These are phyloP conservation scores for Corythornis leucogaster DNA, from an alignment of 2,797 vertebrate species.

Conservation along the genomic window DNA sequence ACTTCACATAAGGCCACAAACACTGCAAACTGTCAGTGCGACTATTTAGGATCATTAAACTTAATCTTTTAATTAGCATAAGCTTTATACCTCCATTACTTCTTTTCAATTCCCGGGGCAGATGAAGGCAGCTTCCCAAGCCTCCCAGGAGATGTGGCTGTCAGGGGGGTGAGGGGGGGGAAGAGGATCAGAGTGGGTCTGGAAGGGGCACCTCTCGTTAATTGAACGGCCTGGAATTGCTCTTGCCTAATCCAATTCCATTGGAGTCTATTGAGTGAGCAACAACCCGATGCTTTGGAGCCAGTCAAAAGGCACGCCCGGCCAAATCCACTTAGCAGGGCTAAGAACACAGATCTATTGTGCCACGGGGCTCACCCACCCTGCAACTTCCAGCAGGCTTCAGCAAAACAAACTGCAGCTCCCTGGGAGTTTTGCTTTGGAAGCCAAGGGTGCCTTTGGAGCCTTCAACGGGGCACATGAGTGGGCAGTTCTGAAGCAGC, in stretches of 20 bases:
- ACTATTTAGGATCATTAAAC: slow-evolving; percentile 43
- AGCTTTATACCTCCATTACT: slow-evolving; percentile 19
- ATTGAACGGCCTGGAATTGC: neutral
- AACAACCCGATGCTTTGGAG: neutral
- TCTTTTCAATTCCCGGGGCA: slow-evolving; percentile 1
- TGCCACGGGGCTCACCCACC: neutral
- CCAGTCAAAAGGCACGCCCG: neutral
- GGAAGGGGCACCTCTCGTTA: neutral
- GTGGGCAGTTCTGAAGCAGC: neutral
- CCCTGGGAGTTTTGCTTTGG: neutral
- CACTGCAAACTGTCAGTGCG: slow-evolving; percentile 28
- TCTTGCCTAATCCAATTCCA: neutral
- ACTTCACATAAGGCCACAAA: slow-evolving; percentile 62
- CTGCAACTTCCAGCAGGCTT: neutral
- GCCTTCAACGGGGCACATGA: neutral
- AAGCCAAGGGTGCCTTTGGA: neutral
- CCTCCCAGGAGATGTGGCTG: neutral
- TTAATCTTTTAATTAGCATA: slow-evolving; percentile 54
- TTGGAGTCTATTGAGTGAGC: neutral
- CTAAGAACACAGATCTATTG: neutral
- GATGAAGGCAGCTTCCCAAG: slow-evolving; percentile 10
- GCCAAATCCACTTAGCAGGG: neutral
- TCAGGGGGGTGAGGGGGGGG: no score
- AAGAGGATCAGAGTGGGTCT: neutral
- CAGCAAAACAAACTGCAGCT: neutral